Evolutionary conservation across 2,888 invertebrate species (phyloP).

Genomic region (Ectemnius cavifrons): DNA sequence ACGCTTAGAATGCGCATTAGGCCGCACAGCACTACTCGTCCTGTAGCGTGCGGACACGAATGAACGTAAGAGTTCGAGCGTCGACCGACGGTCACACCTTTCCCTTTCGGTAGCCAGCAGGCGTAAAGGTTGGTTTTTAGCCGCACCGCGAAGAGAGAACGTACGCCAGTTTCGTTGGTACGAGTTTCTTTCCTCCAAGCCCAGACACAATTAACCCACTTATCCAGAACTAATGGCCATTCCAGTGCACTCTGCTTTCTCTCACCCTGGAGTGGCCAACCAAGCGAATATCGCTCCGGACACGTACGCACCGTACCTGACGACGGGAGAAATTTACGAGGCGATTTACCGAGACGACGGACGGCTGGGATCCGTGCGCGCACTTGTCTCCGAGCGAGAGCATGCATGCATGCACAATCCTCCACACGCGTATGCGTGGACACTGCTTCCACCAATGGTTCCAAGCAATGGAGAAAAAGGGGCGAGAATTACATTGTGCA

Average conservation of each 20-base stretch:
- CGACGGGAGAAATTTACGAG: constrained; percentile 44
- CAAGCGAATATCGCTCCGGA: constrained; percentile 22
- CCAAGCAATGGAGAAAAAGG: too few relatives aligned
- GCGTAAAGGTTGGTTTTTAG: constrained; percentile 61
- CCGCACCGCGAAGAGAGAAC: constrained; percentile 50
- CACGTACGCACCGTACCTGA: constrained; percentile 40
- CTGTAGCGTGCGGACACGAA: too few relatives aligned
- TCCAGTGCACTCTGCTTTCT: constrained; percentile 56
- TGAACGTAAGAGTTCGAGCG: too few relatives aligned
- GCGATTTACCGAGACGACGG: constrained; percentile 21
- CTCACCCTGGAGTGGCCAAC: constrained; percentile 27
- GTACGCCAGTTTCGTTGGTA: constrained; percentile 24
- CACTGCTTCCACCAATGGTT: too few relatives aligned
- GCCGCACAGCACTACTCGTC: constrained; percentile 12
- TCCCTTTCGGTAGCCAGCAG: constrained; percentile 64
- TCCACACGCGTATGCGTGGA: too few relatives aligned
- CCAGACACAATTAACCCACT: constrained; percentile 65
- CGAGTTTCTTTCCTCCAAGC: constrained; percentile 36
- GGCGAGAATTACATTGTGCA: too few relatives aligned
- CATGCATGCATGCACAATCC: background rate
- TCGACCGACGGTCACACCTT: constrained; percentile 46
- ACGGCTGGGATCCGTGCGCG: constrained; percentile 16
- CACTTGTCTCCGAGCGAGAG: background rate
- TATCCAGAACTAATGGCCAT: constrained; percentile 68
- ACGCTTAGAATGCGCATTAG: constrained; percentile 31